Evolutionary conservation across 2,888 invertebrate genomes (phyloP), one percentile per base, ranked within the genome.

Genomic region (Heliconius ismenius): DNA sequence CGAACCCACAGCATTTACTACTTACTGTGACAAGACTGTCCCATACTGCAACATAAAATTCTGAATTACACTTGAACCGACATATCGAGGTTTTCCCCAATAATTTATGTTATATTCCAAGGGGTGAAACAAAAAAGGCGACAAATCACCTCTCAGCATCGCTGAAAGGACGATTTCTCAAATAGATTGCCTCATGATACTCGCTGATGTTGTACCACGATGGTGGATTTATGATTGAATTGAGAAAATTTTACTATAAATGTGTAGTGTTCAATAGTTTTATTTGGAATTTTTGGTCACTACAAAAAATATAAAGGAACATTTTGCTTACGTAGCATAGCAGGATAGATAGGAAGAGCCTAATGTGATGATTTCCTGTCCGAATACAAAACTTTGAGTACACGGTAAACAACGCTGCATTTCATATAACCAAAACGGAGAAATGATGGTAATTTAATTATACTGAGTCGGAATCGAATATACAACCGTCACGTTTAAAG

Each of bases 101-200:
- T 73, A 79, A 79, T 77, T 79, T 77, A 77, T 79, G 72, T 72
- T 67, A 70, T 62, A 74, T 74, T 77, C 69, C 73, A 67, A 73
- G 78, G 79, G 77, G 78, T 74, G 75, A 76, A 79, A 80, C 77
- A 79, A 81, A 82, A 81, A 82, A 78, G 77, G 77, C 80, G 79
- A 82, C 82, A 82, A 82, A 82, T 82, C 80, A 81, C 80, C 77
- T 74, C 79, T 70, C 80, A 74, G 68, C 73, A 77, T 74, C 76
- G 77, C 79, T 79, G 76, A 82, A 80, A 78, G 80, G 81, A 78
- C 76, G 77, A 82, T 82, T 80, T 81, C 80, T 82, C 82, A 82
- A 58, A 76, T 75, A 78, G 79, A 82, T 81, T 81, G 81, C 79
- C 74, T 74, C 74, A 68, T 76, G 70, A 79, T 79, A 75, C 69